Evolutionary conservation across 2,113 vertebrate species (phyloP).

Genomic region (Orcinus orca): DNA sequence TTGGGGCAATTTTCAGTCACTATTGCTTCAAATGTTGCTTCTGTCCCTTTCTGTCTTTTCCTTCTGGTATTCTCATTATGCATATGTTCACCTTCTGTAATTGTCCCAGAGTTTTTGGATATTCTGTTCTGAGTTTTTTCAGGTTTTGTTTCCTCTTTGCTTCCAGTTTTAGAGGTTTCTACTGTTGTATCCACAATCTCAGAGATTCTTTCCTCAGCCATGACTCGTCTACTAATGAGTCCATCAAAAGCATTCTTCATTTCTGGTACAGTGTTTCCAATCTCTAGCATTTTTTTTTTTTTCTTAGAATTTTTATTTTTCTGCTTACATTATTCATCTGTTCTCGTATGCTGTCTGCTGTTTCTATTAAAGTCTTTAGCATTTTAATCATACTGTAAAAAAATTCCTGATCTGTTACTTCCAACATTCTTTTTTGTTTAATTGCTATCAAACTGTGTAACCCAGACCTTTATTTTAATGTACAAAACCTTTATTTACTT

Average conservation of each 20-base stretch:
- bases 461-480: not conserved
- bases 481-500: not conserved
- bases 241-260: not conserved
- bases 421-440: not conserved
- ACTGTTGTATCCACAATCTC: not conserved
- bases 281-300: not conserved
- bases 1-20: not conserved
- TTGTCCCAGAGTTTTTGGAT: not conserved
- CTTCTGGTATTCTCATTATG: not conserved
- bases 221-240: not conserved
- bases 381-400: not conserved
- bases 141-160: not conserved
- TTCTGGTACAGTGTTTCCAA: not conserved
- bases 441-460: not conserved
- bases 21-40: not conserved
- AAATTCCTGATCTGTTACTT: not conserved
- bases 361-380: not conserved
- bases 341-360: not conserved
- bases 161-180: not conserved
- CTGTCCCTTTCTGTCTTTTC: not conserved
- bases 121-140: not conserved
- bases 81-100: not conserved
- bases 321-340: not conserved
- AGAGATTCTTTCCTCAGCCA: not conserved
- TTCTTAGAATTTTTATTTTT: not conserved